Percentiles rank a stretch among this genome's conserved stretches.
phyloP scores from a whole-genome alignment of 2,113 vertebrate genomes.

The Xiphophorus maculatus region DNA sequence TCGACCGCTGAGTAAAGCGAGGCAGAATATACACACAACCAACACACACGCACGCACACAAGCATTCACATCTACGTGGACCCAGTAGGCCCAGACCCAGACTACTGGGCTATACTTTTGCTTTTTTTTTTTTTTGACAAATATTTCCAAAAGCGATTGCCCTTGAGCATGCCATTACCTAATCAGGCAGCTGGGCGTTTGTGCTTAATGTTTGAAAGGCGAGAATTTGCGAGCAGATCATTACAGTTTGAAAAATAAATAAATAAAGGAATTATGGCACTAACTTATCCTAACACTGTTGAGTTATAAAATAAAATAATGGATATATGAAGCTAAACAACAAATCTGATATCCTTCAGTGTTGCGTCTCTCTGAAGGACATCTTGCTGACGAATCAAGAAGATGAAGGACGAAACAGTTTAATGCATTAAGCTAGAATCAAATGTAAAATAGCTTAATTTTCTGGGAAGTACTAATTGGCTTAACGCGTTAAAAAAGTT shows the following conservation, averaged over 20 bases:
- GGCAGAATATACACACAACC: conserved; percentile 14
- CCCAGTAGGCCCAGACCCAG: conserved; percentile 33
- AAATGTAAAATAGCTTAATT: too few relatives aligned
- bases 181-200: conserved; percentile 1
- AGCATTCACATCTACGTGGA: not conserved
- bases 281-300: not conserved
- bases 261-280: too few relatives aligned
- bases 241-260: not conserved
- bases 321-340: not conserved
- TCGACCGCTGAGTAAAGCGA: conserved; percentile 53
- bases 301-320: not conserved
- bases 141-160: conserved; percentile 38
- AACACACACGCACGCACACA: not conserved
- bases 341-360: not conserved
- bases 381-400: too few relatives aligned
- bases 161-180: conserved; percentile 12
- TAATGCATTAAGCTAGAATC: too few relatives aligned
- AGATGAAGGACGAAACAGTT: too few relatives aligned
- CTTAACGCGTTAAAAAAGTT: too few relatives aligned
- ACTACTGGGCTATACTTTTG: conserved; percentile 64
- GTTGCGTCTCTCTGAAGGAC: not conserved
- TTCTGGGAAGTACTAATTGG: not conserved
- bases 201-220: too few relatives aligned
- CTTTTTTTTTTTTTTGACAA: conserved; percentile 31
- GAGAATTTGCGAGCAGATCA: not conserved